phyloP scores from a whole-genome alignment of 2,113 vertebrate genomes.

The Burhinus oedicnemus region DNA sequence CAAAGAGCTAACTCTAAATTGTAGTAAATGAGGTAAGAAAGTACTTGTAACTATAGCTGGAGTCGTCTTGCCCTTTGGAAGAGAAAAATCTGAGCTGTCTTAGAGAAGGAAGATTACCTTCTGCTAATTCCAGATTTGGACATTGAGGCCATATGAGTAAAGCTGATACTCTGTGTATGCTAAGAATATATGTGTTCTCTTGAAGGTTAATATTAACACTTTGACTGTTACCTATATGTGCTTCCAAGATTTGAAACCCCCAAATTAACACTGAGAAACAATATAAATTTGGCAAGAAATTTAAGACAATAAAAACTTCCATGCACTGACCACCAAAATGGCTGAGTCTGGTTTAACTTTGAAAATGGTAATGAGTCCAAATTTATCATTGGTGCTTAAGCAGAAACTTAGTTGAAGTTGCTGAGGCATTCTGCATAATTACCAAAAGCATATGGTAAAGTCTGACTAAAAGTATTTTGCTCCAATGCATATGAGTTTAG shows the following conservation, averaged over 20 bases:
- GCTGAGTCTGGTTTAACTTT: neutral
- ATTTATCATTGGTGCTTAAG: neutral
- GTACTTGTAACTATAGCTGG: neutral
- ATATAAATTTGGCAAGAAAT: neutral
- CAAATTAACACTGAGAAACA: neutral
- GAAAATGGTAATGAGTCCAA: neutral
- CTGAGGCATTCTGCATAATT: neutral
- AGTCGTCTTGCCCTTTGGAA: neutral
- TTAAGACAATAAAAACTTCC: neutral
- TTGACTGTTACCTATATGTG: neutral
- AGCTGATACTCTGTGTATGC: neutral
- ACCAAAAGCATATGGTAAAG: constrained; percentile 24
- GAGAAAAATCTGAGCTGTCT: neutral
- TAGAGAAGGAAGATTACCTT: neutral
- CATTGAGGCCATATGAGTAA: neutral
- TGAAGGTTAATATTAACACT: neutral
- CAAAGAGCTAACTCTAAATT: constrained; percentile 18
- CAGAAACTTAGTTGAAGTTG: neutral
- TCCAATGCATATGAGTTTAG: neutral
- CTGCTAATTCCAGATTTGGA: neutral
- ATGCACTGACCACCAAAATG: neutral
- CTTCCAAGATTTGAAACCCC: neutral
- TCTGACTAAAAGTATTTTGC: constrained; percentile 16
- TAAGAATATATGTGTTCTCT: neutral
- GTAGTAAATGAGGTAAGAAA: neutral